Evolutionary conservation across 1,140 invertebrate genomes (phyloP).

Genomic region (Euwallacea fornicatus): DNA sequence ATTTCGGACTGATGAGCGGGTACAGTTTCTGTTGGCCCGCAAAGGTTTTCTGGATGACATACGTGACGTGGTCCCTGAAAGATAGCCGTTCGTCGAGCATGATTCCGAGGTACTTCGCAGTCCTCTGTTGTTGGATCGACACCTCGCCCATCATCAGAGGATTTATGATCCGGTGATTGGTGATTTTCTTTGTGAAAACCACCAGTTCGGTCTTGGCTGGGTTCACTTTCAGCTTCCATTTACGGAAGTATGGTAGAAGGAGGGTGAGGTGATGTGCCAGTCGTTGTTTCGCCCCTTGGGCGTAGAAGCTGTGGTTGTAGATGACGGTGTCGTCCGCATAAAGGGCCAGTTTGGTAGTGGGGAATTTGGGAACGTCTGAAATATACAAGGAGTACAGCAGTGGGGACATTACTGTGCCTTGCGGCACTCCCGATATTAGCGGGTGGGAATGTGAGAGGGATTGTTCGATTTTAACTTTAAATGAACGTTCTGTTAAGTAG

Average conservation of each 20-base stretch:
- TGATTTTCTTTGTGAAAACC: too few species aligned
- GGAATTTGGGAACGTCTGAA: slow-evolving; percentile 36
- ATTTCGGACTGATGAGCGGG: background rate
- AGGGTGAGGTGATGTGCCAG: slow-evolving; percentile 1
- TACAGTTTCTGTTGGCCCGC: too few species aligned
- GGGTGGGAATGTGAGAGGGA: slow-evolving; percentile 27
- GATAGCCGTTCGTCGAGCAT: background rate
- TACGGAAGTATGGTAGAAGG: slow-evolving; percentile 10
- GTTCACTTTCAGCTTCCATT: slow-evolving; percentile 31
- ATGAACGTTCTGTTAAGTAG: slow-evolving; percentile 45
- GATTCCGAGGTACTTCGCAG: too few species aligned
- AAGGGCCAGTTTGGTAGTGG: too few species aligned
- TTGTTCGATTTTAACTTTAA: slow-evolving; percentile 40
- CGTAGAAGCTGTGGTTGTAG: slow-evolving; percentile 31
- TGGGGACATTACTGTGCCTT: slow-evolving; percentile 41
- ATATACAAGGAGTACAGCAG: slow-evolving; percentile 42
- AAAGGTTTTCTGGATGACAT: background rate
- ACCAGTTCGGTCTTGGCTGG: slow-evolving; percentile 10
- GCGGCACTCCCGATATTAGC: slow-evolving; percentile 43
- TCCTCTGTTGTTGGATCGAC: background rate
- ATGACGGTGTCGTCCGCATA: slow-evolving; percentile 50
- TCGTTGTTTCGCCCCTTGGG: slow-evolving; percentile 16
- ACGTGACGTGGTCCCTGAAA: background rate
- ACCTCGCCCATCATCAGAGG: background rate
- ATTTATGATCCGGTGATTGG: background rate